Conservation (phyloP, 2,888 invertebrate genomes). For the Hyppa rectilinea region DNA sequence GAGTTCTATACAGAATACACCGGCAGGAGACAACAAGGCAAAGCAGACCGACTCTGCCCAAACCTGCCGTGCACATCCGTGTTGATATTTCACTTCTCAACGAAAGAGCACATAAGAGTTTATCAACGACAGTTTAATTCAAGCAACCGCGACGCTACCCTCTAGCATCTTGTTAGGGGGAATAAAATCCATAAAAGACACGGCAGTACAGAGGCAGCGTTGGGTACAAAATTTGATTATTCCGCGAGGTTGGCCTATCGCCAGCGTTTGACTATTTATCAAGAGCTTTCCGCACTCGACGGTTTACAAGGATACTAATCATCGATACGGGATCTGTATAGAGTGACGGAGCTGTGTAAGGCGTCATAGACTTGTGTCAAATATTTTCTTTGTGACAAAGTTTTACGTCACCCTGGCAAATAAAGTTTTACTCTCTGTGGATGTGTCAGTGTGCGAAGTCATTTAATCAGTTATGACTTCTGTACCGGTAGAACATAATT, state of each 20-base stretch:
- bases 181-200: constrained; percentile 90
- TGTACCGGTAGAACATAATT: background rate
- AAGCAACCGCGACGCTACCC: constrained; percentile 83
- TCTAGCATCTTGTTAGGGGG: constrained; percentile 88
- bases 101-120: constrained; percentile 82
- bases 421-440: background rate
- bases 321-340: constrained; percentile 78
- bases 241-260: constrained; percentile 90
- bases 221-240: constrained; percentile 89
- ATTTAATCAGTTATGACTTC: background rate
- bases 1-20: no score
- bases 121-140: constrained; percentile 89
- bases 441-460: background rate
- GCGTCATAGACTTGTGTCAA: constrained; percentile 11
- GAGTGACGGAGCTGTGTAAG: constrained; percentile 68
- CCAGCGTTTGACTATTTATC: constrained; percentile 89
- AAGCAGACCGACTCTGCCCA: background rate
- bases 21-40: no score
- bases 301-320: constrained; percentile 89
- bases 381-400: background rate
- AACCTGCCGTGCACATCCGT: constrained; percentile 3
- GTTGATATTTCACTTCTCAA: constrained; percentile 61
- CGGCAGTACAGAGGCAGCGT: constrained; percentile 81
- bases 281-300: constrained; percentile 84
- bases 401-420: background rate